Conservation (phyloP, 2,888 invertebrate species). For the Spatulosminthurus flaviceps region DNA sequence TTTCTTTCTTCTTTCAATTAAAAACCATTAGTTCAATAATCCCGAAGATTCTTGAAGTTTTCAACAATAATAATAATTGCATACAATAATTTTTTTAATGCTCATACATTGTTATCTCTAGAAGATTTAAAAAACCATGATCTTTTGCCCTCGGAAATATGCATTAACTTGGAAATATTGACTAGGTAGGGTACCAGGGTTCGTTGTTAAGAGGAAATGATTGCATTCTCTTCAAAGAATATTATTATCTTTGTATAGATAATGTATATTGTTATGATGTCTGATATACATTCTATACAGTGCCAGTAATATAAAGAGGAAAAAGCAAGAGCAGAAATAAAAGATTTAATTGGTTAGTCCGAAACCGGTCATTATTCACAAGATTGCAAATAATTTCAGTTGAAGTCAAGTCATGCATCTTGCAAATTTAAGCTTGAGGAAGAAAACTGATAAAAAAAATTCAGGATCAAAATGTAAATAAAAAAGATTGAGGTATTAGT, state of each 20-base stretch:
- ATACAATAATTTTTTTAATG: too few relatives aligned
- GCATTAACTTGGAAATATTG: too few relatives aligned
- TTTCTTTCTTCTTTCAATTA: too few relatives aligned
- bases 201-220: too few relatives aligned
- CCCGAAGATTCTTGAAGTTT: background rate
- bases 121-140: background rate
- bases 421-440: background rate
- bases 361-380: constrained; percentile 27
- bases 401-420: background rate
- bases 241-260: too few relatives aligned
- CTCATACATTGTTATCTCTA: too few relatives aligned
- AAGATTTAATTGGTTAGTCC: constrained; percentile 4
- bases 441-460: background rate
- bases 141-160: constrained; percentile 15
- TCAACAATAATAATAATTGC: background rate
- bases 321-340: background rate
- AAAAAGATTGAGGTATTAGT: constrained; percentile 22
- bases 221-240: too few relatives aligned
- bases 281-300: too few relatives aligned
- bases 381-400: constrained; percentile 15
- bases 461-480: background rate
- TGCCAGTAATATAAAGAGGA: too few relatives aligned
- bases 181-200: too few relatives aligned
- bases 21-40: background rate
- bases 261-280: too few relatives aligned